These are phyloP conservation scores for Penaeus chinensis DNA, from an alignment of 1,140 invertebrate species.

Conservation along the genomic window DNA sequence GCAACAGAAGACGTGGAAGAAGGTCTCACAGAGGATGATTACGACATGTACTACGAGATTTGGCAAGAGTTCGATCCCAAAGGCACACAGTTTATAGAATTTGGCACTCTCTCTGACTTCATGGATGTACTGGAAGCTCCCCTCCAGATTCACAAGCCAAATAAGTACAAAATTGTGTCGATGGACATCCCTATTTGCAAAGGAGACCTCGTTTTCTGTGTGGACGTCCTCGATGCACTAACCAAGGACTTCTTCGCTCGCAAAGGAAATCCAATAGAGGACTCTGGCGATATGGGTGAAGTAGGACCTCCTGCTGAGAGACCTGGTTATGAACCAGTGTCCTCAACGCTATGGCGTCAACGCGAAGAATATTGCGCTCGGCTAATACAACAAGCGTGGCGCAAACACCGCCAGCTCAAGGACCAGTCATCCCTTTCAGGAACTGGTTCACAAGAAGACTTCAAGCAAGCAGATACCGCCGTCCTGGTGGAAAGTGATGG, in stretches of 20 bases:
- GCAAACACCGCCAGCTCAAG: conserved; percentile 63
- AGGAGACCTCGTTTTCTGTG: conserved; percentile 95
- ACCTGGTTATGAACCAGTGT: conserved; percentile 90
- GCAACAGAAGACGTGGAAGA: conserved; percentile 99
- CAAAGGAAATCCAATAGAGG: conserved; percentile 81
- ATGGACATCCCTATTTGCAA: conserved; percentile 99
- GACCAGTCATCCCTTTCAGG: conserved; percentile 66
- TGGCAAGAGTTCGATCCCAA: conserved; percentile 99
- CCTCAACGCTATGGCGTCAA: conserved; percentile 92
- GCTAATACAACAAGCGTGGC: conserved; percentile 93
- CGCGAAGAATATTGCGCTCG: conserved; percentile 95
- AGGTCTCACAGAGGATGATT: conserved; percentile 97
- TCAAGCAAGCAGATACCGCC: conserved; percentile 76
- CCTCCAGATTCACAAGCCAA: conserved; percentile 96
- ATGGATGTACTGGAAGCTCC: conserved; percentile 93
- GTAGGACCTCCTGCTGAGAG: conserved; percentile 80
- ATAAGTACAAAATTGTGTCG: conserved; percentile 98
- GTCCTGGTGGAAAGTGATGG: conserved; percentile 86
- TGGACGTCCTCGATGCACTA: conserved; percentile 96
- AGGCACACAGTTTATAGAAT: conserved; percentile 95
- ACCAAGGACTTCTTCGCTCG: conserved; percentile 90
- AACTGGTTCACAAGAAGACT: conserved; percentile 65
- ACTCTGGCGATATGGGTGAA: conserved; percentile 88
- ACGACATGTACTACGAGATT: conserved; percentile 99
- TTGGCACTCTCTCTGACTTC: conserved; percentile 93